These are phyloP conservation scores for Mesorhabditis belari DNA, from an alignment of 2,888 invertebrate genomes.

Conservation along the genomic window DNA sequence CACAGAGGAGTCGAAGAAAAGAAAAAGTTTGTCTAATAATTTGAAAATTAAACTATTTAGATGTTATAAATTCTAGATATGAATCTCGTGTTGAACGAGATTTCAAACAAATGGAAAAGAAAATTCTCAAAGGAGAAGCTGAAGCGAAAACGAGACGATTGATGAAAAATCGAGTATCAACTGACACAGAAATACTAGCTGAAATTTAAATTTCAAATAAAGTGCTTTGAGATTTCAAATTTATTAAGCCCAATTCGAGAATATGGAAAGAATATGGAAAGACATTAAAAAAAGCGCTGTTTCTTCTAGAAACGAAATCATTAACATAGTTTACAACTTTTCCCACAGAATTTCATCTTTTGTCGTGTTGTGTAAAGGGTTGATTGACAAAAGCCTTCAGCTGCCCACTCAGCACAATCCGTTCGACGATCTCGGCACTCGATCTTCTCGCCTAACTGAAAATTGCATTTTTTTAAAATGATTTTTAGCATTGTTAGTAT, in stretches of 20 bases:
- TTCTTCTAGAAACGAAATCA: not conserved
- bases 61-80: too few species aligned
- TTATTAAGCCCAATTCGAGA: too few species aligned
- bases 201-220: too few species aligned
- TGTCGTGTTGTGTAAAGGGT: constrained; percentile 35
- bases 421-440: constrained; percentile 35
- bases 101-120: not conserved
- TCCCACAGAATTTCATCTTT: constrained; percentile 40
- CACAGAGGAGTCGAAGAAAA: constrained; percentile 1
- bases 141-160: not conserved
- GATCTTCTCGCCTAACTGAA: constrained; percentile 11
- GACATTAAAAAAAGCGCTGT: too few species aligned
- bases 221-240: too few species aligned
- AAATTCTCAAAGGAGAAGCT: not conserved
- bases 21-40: not conserved
- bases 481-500: too few species aligned
- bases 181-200: too few species aligned
- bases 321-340: constrained; percentile 37
- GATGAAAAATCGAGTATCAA: not conserved
- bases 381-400: constrained; percentile 40
- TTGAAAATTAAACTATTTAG: not conserved
- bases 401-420: constrained; percentile 42
- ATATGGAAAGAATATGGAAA: not conserved
- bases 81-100: not conserved
- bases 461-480: too few species aligned